Evolutionary conservation across 1,140 invertebrate genomes (phyloP), one percentile per base, ranked within the genome.

Genomic region (Drosophila rhopaloa): DNA sequence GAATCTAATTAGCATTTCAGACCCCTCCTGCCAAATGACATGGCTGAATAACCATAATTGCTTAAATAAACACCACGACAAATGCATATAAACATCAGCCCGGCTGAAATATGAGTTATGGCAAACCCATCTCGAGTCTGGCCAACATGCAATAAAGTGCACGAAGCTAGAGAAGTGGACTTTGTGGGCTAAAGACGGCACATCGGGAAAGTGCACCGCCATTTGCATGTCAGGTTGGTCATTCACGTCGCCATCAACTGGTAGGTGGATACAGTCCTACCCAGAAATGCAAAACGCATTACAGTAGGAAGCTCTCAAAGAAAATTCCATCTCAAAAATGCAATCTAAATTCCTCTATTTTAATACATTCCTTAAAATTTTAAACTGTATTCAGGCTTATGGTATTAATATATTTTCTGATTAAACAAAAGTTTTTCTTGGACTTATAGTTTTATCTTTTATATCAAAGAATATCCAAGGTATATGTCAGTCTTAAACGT

Each of bases 61-160:
- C 83, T 73, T 63, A 74, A 88, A 88, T 88, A 89, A 88, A 88
- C 72, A 88, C 62, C 56, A 82, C 66, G 59, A 79, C 71, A 65
- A 76, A 86, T 76, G 72, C 59, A 70, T 72, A 88, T 89, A 88
- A 88, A 77, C 79, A 77, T 71, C 71, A 60, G 37, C n/a, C 14
- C 10, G 11, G 38, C 40, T 58, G 61, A 57, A 43, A 55, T 56
- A 38, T 71, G 71, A 79, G 54, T 67, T 76, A 80, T 66, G 81
- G 60, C 76, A 51, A 71, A 46, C 58, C 54, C 14, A 38, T 35
- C 56, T 38, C 71, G 29, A 76, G 32, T 53, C 72, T 14, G 47
- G 38, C 32, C 14, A 50, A 79, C 84, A 88, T 88, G 83, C 83
- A 79, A 88, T 67, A 72, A 89, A 74, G 79, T 63, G 83, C 83